Evolutionary conservation across 2,888 invertebrate genomes (phyloP).

Genomic region (Meta bourneti): DNA sequence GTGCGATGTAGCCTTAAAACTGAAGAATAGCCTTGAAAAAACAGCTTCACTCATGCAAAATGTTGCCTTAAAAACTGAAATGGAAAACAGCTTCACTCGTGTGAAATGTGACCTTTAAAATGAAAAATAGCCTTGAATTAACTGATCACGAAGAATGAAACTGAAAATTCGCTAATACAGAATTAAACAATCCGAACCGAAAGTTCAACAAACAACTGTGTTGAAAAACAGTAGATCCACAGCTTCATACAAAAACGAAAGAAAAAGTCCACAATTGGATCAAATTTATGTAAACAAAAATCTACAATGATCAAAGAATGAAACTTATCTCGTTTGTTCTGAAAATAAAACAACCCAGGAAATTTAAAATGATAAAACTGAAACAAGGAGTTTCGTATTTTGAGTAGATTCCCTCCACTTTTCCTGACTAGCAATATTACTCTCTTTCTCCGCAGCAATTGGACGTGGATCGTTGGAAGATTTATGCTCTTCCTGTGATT

Average conservation of each 20-base stretch:
- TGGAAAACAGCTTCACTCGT: no score
- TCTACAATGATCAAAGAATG: no score
- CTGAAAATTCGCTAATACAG: no score
- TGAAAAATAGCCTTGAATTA: no score
- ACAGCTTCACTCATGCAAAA: no score
- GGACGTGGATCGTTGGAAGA: conserved; percentile 56
- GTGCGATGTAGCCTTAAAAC: no score
- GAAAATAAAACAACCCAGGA: conserved; percentile 23
- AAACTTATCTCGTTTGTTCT: no score
- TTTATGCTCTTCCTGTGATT: conserved; percentile 63
- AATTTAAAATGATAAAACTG: background rate
- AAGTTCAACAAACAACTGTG: background rate
- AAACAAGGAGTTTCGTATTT: conserved; percentile 43
- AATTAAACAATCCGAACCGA: background rate
- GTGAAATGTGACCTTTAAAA: no score
- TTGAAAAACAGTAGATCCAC: background rate
- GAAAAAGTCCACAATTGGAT: background rate
- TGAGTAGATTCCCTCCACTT: conserved; percentile 55
- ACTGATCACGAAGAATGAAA: no score
- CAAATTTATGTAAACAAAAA: no score
- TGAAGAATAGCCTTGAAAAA: no score
- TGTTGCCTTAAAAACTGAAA: no score
- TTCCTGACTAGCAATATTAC: conserved; percentile 12
- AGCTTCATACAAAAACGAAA: background rate
- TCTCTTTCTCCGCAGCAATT: conserved; percentile 49